These are phyloP conservation scores for Syrista parreyssii DNA, from an alignment of 2,888 invertebrate genomes.

Conservation along the genomic window DNA sequence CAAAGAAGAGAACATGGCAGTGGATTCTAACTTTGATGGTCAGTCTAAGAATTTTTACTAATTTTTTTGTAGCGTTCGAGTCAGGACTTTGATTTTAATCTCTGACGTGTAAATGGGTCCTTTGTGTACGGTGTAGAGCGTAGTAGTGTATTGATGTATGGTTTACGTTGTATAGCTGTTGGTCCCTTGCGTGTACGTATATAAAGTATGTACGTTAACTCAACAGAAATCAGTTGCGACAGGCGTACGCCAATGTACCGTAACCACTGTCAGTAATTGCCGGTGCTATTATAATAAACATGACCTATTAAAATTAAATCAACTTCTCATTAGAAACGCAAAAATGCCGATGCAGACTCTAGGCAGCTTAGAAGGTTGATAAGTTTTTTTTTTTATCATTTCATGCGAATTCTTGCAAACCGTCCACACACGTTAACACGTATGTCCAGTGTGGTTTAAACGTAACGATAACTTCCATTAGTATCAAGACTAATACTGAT, in stretches of 20 bases:
- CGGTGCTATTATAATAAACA: constrained; percentile 38
- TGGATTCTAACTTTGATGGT: neutral
- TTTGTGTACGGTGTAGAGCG: neutral
- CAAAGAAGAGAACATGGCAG: neutral
- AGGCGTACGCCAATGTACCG: constrained; percentile 10
- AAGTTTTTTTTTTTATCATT: neutral
- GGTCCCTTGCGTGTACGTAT: neutral
- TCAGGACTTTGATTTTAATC: neutral
- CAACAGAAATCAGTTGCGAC: constrained; percentile 3
- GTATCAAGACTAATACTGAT: neutral
- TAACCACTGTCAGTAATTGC: constrained; percentile 34
- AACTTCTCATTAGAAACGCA: constrained; percentile 47
- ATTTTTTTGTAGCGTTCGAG: too few relatives aligned
- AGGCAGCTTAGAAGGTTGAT: neutral
- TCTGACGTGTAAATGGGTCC: neutral
- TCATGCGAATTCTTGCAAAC: neutral
- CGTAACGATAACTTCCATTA: neutral
- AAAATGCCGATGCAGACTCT: constrained; percentile 24
- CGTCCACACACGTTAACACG: neutral
- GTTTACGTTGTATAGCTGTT: neutral
- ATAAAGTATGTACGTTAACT: neutral
- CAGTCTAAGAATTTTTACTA: neutral
- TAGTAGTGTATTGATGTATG: neutral
- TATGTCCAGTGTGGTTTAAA: neutral
- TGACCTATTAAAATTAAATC: constrained; percentile 50